Evolutionary conservation across 2,888 invertebrate species (phyloP), one percentile per base, ranked within the genome.

Genomic region (Coenonympha glycerion): DNA sequence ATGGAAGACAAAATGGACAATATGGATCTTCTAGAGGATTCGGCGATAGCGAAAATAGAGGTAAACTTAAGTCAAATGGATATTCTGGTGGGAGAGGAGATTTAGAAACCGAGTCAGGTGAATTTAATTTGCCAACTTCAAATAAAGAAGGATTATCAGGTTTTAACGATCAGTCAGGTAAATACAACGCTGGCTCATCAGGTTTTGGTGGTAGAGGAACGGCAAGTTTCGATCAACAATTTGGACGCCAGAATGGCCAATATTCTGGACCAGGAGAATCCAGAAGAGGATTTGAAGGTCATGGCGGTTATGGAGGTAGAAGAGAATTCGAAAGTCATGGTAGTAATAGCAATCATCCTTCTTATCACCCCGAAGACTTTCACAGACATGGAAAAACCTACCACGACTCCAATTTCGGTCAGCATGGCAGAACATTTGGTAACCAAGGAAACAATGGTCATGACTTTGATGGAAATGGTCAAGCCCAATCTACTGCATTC

Each of bases 381-480:
- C 41, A 48, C 11, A 42, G 47, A 34, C 37, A 18, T 6, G 58
- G 57, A 37, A 49, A 58, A 19, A 59, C 59, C 24, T 68, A 55
- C 21, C 65, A 70, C 47, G 68, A 71, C 56, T 66, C 69, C 4
- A 69, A 66, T 8, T 63, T 66, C 0, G 65, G 58, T 46, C 62
- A 71, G 31, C 64, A 55, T 18, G 61, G 57, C 1, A 56, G 55
- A 24, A 45, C 55, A 16, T 61, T 54, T 40, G 57, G 40, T 8
- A 47, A 45, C 9, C 49, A 58, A 15, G 55, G 16, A 1, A 34
- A 9, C 6, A 5, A 5, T 42, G 46, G 5, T 9, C 42, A 41
- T 51, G 53, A 53, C 18, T 52, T 51, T 11, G 45, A 36, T 41
- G 42, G 44, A 6, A 47, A 37, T 33, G 41, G 44, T 13, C 46